Percentiles rank a stretch among this genome's conserved stretches.
phyloP scores from a whole-genome alignment of 2,888 invertebrate genomes.

The Celastrina argiolus region DNA sequence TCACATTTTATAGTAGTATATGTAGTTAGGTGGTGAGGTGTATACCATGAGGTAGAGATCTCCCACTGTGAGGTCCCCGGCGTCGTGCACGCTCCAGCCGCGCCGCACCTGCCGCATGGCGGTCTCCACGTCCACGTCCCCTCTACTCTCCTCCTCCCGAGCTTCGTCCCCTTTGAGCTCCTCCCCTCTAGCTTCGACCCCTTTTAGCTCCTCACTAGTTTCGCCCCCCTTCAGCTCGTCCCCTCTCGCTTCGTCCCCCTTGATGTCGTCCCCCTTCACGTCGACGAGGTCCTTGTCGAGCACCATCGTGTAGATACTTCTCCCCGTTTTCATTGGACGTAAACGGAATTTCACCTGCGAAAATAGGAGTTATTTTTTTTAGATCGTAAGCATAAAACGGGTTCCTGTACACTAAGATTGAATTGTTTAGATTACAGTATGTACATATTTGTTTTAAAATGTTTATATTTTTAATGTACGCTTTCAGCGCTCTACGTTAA shows the following conservation, averaged over 20 bases:
- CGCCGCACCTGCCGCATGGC: constrained; percentile 67
- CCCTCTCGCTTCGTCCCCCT: constrained; percentile 35
- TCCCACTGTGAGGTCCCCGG: constrained; percentile 89
- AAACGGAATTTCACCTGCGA: constrained; percentile 65
- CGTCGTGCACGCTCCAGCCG: constrained; percentile 89
- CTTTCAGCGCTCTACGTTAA: no score
- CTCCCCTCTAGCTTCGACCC: constrained; percentile 29
- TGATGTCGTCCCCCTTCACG: constrained; percentile 34
- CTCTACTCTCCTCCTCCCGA: constrained; percentile 31
- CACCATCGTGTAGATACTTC: constrained; percentile 59
- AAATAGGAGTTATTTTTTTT: not conserved
- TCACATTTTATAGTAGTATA: no score
- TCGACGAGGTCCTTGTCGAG: constrained; percentile 46
- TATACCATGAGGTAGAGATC: constrained; percentile 93
- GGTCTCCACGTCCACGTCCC: constrained; percentile 56
- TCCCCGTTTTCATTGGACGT: constrained; percentile 63
- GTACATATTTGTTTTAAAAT: no score
- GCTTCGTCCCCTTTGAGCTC: constrained; percentile 22
- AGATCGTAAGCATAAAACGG: no score
- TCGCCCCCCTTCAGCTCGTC: not conserved
- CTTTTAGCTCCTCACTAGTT: constrained; percentile 37
- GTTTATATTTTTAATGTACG: no score
- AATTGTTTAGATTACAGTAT: no score
- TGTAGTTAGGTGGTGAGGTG: no score
- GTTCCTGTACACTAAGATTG: no score